Evolutionary conservation across 2,888 invertebrate species (phyloP).

Genomic region (Cantharis rustica): DNA sequence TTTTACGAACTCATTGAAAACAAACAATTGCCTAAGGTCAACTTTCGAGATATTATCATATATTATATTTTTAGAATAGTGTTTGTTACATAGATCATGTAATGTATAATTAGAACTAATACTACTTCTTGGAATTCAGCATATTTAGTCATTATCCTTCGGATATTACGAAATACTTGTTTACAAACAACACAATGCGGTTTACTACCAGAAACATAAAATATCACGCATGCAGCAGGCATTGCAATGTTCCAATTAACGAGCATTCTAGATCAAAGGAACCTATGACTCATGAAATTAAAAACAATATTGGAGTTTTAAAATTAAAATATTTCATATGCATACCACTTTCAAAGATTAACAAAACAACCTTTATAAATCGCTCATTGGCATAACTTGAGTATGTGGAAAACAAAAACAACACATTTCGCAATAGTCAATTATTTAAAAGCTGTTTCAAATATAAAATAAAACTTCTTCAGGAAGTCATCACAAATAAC

Average conservation of each 20-base stretch:
- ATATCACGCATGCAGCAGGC: slow-evolving; percentile 6
- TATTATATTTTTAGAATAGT: background rate
- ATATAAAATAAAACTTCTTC: background rate
- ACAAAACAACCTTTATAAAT: slow-evolving; percentile 4
- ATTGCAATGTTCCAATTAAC: slow-evolving; percentile 3
- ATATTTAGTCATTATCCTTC: slow-evolving; percentile 1
- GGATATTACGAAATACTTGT: background rate
- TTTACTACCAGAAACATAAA: background rate
- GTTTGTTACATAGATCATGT: background rate
- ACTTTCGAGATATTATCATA: background rate
- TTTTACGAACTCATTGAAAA: background rate
- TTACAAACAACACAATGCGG: background rate
- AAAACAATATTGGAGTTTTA: background rate
- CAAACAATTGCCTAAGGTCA: background rate
- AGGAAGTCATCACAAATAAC: background rate
- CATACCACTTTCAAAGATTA: background rate
- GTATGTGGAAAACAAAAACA: background rate
- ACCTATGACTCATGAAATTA: background rate
- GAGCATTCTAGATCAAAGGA: background rate
- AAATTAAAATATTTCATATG: background rate
- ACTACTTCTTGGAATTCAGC: background rate
- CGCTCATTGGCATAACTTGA: background rate
- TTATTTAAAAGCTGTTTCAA: background rate
- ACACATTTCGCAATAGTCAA: background rate
- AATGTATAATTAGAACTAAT: background rate